phyloP scores from a whole-genome alignment of 2,113 vertebrate genomes.

The Vimba vimba region DNA sequence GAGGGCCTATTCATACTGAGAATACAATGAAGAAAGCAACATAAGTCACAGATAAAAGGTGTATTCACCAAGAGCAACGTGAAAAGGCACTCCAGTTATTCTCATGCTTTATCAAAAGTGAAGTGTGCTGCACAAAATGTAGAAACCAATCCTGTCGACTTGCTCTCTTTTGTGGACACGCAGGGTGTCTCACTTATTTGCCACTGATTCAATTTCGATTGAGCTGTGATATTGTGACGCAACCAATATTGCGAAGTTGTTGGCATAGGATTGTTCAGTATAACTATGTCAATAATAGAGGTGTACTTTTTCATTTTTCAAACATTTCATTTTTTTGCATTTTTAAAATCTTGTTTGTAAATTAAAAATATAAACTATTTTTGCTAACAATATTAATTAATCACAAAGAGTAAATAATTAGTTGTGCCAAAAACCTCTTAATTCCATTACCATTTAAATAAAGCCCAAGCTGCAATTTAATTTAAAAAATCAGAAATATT shows the following conservation, averaged over 20 bases:
- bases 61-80: background rate
- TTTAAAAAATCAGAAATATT: background rate
- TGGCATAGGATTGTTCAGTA: background rate
- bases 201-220: background rate
- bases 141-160: background rate
- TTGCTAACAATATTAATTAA: too few species aligned
- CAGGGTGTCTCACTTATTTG: background rate
- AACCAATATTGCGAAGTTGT: background rate
- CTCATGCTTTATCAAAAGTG: background rate
- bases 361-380: too few species aligned
- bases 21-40: background rate
- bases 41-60: background rate
- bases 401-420: background rate
- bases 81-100: background rate
- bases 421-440: background rate
- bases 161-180: background rate
- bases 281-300: background rate
- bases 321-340: too few species aligned
- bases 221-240: background rate
- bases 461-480: background rate
- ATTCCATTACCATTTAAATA: background rate
- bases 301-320: background rate
- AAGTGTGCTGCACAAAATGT: background rate
- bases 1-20: background rate
- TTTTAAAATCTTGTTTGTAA: too few species aligned